Evolutionary conservation across 2,113 vertebrate genomes (phyloP), one percentile per base, ranked within the genome.

Genomic region (Cheirogaleus medius): DNA sequence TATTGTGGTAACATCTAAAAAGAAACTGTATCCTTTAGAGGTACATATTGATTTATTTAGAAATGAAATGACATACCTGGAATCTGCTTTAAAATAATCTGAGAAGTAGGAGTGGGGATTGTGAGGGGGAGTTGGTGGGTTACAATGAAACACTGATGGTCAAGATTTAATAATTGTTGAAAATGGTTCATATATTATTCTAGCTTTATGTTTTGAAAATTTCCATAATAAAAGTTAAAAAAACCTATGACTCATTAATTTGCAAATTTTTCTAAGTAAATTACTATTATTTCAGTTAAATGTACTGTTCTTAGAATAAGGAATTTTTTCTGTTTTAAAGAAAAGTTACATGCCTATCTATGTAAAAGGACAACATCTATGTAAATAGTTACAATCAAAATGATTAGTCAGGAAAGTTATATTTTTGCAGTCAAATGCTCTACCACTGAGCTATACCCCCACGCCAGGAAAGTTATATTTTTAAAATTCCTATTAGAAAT

Each of bases 161-260:
- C 20, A 83, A 88, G 85, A 95, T 69, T 47, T 92, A 63, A 84
- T 60, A 52, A 93, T 52, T 84, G 23, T n/a, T 69, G 42, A 89
- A 89, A 96, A 25, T 56, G 32, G 56, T 66, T 49, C 52, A 84
- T 34, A 12, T 34, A 13, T 69, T n/a, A 87, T 64, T 81, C n/a
- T 80, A 71, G 8, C 71, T 93, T 87, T 37, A 74, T 29, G 15
- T 34, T 92, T 82, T 77, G 34, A 77, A 60, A 69, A 49, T 77
- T 83, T 83, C 77, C 69, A 64, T 37, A 63, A 92, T 39, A 58
- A 47, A 82, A 56, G 15, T 63, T 60, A 9, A 27, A 56, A 54
- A 54, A 29, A 92, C 83, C 42, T 60, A 27, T 93, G 34, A 69
- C 29, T 84, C 34, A 77, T 42, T 96, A 63, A 90, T 93, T 78